phyloP scores from a whole-genome alignment of 2,113 vertebrate genomes.

The Cynocephalus volans region DNA sequence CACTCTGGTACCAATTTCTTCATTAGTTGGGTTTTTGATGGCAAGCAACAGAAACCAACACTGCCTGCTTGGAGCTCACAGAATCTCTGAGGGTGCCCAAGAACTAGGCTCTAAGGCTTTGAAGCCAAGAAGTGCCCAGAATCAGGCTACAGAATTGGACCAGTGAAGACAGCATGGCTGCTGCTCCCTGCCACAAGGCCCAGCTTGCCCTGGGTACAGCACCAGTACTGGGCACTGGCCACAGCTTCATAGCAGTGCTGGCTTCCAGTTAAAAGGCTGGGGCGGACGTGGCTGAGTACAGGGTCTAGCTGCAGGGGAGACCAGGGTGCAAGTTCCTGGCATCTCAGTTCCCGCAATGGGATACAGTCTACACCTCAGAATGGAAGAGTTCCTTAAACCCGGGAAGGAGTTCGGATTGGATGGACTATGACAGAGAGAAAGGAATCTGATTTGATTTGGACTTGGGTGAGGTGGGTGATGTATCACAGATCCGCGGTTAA shows the following conservation, averaged over 20 bases:
- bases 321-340: not conserved
- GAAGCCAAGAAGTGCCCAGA: not conserved
- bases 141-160: not conserved
- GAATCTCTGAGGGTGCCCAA: not conserved
- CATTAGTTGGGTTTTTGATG: not conserved
- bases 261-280: not conserved
- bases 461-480: not conserved
- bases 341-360: not conserved
- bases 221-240: not conserved
- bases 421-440: not conserved
- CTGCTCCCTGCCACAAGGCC: not conserved
- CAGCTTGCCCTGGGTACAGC: not conserved
- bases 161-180: not conserved
- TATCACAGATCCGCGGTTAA: not conserved
- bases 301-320: not conserved
- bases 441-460: not conserved
- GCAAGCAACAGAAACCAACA: not conserved
- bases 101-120: not conserved
- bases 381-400: not conserved
- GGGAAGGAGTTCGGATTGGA: not conserved
- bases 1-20: not conserved
- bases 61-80: not conserved
- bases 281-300: not conserved
- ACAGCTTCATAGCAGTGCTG: not conserved
- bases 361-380: not conserved